Conservation (phyloP, 2,797 vertebrate species). For the Simalia tracyae region DNA sequence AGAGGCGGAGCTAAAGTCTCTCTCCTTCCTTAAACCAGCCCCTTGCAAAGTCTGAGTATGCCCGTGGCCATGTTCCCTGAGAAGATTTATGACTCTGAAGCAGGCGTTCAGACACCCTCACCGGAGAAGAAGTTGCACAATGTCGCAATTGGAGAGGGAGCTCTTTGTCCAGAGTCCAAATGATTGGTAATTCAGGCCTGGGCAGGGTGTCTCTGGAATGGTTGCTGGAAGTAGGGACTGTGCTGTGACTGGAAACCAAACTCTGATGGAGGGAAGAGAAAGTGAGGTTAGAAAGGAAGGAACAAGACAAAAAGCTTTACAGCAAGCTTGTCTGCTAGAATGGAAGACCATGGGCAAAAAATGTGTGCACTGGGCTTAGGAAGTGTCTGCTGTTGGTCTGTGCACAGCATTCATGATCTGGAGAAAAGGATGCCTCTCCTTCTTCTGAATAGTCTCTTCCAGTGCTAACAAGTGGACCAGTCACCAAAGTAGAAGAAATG, state of each 20-base stretch:
- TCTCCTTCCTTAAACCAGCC: background rate
- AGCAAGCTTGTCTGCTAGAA: background rate
- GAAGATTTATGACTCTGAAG: background rate
- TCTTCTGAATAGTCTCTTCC: background rate
- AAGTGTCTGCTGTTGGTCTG: background rate
- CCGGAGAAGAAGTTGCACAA: background rate
- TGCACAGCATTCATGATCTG: background rate
- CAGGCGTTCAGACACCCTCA: background rate
- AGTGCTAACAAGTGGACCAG: background rate
- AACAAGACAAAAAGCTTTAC: background rate
- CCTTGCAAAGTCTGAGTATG: background rate
- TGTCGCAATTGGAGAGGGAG: background rate
- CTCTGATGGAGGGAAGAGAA: background rate
- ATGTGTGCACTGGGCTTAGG: background rate
- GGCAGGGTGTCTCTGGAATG: constrained; percentile 15
- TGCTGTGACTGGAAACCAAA: background rate
- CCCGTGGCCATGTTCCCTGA: constrained; percentile 17
- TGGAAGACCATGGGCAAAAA: background rate
- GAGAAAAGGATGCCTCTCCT: background rate
- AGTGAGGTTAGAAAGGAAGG: no score
- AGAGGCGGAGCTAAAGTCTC: background rate
- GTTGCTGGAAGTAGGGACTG: background rate
- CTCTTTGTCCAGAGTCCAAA: background rate
- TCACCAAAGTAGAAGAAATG: background rate
- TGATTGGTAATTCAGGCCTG: background rate